Percentiles rank a stretch among this genome's conserved stretches.
Conservation (phyloP, 2,113 vertebrate genomes). For the Calyptommatus sinebrachiatus region DNA sequence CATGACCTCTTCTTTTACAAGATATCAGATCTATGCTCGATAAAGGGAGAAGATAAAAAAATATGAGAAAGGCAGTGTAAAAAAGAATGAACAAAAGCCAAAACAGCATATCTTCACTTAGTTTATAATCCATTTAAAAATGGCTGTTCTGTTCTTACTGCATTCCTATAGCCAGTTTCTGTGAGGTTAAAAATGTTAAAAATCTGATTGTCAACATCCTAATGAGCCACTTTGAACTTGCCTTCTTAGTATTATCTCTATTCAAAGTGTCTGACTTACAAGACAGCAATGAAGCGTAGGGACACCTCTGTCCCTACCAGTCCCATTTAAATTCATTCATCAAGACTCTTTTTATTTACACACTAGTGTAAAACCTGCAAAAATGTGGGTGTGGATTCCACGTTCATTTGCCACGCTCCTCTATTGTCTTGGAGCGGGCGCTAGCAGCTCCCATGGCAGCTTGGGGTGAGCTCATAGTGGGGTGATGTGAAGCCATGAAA, state of each 20-base stretch:
- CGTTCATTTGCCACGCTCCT: too few species aligned
- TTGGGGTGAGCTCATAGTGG: too few species aligned
- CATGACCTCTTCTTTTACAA: slow-evolving; percentile 33
- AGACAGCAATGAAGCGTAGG: neutral
- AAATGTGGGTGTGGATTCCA: too few species aligned
- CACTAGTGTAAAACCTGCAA: too few species aligned
- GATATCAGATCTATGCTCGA: slow-evolving; percentile 45
- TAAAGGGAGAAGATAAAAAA: slow-evolving; percentile 42
- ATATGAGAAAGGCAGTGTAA: slow-evolving; percentile 39
- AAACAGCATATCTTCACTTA: slow-evolving; percentile 35
- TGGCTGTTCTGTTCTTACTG: slow-evolving; percentile 19
- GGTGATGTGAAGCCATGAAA: too few species aligned
- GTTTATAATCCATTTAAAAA: slow-evolving; percentile 45
- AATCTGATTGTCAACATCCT: neutral
- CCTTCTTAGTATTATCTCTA: neutral
- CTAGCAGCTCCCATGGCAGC: too few species aligned
- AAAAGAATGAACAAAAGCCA: slow-evolving; percentile 41
- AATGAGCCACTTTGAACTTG: neutral
- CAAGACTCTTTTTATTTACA: too few species aligned
- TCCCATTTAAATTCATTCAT: too few species aligned
- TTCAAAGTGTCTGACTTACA: neutral
- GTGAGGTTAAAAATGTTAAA: neutral
- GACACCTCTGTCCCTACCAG: neutral
- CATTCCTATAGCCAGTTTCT: slow-evolving; percentile 12
- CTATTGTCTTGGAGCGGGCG: too few species aligned